Conservation (phyloP, 1,140 invertebrate species). For the Acromyrmex heyeri region DNA sequence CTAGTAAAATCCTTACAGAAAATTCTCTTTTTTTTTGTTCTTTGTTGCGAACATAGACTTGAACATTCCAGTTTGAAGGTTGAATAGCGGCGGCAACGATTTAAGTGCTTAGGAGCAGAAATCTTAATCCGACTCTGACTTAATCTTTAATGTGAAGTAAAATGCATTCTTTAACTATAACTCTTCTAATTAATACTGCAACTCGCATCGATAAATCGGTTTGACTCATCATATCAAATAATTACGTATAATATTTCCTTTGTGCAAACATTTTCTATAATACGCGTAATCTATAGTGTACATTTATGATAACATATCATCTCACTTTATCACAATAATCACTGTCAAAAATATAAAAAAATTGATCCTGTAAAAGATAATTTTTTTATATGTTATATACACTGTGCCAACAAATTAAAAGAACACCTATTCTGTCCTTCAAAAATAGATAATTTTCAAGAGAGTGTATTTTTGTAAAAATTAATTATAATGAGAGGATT, state of each 20-base stretch:
- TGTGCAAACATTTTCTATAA: not conserved
- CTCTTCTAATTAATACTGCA: conserved; percentile 13
- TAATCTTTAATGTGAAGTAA: not conserved
- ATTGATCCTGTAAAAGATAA: not conserved
- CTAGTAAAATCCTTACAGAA: no score
- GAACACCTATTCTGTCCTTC: no score
- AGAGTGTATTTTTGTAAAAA: no score
- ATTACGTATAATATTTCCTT: conserved; percentile 7
- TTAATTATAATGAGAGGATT: no score
- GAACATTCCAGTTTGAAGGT: no score
- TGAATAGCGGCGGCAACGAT: no score
- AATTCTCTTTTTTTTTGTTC: no score
- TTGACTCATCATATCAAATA: not conserved
- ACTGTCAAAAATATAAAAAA: not conserved
- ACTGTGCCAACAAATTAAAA: no score
- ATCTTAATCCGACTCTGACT: no score
- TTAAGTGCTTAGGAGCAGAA: no score
- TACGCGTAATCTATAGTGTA: not conserved
- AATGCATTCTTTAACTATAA: not conserved
- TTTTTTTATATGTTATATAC: conserved; percentile 2
- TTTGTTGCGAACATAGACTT: no score
- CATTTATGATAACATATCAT: not conserved
- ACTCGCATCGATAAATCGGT: not conserved
- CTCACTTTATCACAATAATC: conserved; percentile 14
- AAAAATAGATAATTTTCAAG: no score